These are phyloP conservation scores for Boleophthalmus pectinirostris DNA, from an alignment of 2,113 vertebrate species.

Conservation along the genomic window DNA sequence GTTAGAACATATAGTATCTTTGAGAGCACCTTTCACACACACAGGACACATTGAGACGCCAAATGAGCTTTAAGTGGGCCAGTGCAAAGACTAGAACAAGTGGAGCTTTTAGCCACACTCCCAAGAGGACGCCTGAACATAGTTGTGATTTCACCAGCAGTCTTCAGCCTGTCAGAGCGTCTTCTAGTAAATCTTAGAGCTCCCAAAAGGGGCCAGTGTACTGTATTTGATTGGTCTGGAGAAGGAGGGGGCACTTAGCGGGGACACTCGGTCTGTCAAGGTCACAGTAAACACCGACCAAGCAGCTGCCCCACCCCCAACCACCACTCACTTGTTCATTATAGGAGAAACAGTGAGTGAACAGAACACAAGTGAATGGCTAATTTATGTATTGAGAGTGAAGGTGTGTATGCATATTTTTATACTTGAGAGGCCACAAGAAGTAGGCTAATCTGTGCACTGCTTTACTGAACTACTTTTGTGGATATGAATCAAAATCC, in stretches of 20 bases:
- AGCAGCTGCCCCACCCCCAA: neutral
- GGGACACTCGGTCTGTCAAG: conserved; percentile 45
- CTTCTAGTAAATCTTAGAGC: conserved; percentile 50
- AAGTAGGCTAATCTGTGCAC: neutral
- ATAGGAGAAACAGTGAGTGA: conserved; percentile 26
- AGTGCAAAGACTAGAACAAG: conserved; percentile 43
- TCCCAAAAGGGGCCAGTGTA: conserved; percentile 28
- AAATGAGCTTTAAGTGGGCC: conserved; percentile 47
- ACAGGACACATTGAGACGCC: conserved; percentile 19
- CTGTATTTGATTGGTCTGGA: conserved; percentile 37
- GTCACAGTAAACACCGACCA: conserved; percentile 29
- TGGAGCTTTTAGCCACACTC: conserved; percentile 60
- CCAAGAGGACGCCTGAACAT: conserved; percentile 44
- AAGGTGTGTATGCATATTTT: conserved; percentile 4
- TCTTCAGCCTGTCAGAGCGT: conserved; percentile 41
- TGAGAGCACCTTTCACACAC: conserved; percentile 7
- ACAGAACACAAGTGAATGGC: conserved; percentile 17
- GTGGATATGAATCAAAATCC: neutral
- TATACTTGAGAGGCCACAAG: neutral
- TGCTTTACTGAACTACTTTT: conserved; percentile 9
- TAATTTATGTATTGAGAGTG: neutral
- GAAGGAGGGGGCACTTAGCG: conserved; percentile 24
- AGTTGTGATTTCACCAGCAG: conserved; percentile 45
- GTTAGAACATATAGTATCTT: conserved; percentile 4
- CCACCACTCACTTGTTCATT: neutral